A percentile compares a stretch with the other conserved stretches of the same genome.
Conservation (phyloP, 2,113 vertebrate genomes). For the Gnathonemus echidnorhynchus region DNA sequence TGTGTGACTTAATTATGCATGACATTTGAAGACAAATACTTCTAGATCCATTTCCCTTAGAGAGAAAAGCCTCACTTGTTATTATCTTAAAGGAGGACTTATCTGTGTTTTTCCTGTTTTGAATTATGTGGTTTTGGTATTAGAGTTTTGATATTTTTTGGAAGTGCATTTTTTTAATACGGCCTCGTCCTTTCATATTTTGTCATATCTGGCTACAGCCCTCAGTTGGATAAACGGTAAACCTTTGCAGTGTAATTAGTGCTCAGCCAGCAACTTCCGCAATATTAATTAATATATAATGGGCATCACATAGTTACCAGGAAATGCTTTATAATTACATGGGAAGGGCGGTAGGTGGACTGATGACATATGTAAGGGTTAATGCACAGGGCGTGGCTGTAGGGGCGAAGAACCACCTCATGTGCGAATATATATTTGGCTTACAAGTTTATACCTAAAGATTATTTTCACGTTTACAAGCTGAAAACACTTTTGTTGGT, state of each 20-base stretch:
- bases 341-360: neutral
- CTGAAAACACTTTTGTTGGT: neutral
- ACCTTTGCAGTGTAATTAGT: neutral
- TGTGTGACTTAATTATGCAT: constrained; percentile 6
- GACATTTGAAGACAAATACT: constrained; percentile 2
- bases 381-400: neutral
- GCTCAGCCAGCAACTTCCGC: neutral
- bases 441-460: neutral
- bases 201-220: neutral
- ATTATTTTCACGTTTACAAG: neutral
- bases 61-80: neutral
- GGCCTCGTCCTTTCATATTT: neutral
- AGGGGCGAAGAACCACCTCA: neutral
- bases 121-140: neutral
- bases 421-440: neutral
- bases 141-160: neutral
- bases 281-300: neutral
- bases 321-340: neutral
- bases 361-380: neutral
- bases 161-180: neutral
- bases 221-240: neutral
- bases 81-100: neutral
- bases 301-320: neutral
- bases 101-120: neutral
- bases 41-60: neutral